Evolutionary conservation across 2,888 invertebrate species (phyloP).

Genomic region (Parnassius smintheus): DNA sequence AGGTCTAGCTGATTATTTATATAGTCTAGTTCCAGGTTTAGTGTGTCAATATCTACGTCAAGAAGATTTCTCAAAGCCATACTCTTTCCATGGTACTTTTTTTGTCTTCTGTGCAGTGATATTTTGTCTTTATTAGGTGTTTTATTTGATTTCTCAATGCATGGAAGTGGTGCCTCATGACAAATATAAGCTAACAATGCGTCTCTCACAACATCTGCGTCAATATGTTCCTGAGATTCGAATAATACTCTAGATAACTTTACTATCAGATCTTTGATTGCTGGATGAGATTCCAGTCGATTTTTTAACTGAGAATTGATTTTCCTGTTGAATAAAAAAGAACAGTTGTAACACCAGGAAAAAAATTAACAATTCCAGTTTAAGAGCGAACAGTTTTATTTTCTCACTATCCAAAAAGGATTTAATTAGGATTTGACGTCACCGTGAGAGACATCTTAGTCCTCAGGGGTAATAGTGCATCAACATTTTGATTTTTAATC

Average conservation of each 20-base stretch:
- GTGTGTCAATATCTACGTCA: constrained; percentile 64
- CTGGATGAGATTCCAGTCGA: constrained; percentile 87
- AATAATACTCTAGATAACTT: constrained; percentile 84
- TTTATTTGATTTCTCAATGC: constrained; percentile 72
- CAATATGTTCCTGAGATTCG: constrained; percentile 84
- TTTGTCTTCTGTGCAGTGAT: constrained; percentile 43
- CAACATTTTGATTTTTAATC: too few species aligned
- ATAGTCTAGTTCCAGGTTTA: constrained; percentile 71
- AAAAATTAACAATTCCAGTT: too few species aligned
- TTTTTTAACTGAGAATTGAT: constrained; percentile 82
- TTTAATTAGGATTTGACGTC: too few species aligned
- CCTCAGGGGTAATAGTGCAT: too few species aligned
- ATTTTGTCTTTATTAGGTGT: constrained; percentile 33
- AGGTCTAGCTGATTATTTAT: constrained; percentile 71
- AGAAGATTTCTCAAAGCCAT: constrained; percentile 50
- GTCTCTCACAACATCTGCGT: constrained; percentile 88
- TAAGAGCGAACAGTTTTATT: too few species aligned
- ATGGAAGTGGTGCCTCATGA: constrained; percentile 90
- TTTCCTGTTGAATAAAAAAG: constrained; percentile 62
- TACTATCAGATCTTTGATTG: constrained; percentile 85
- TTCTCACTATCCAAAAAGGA: too few species aligned
- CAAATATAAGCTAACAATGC: constrained; percentile 92
- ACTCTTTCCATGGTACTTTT: constrained; percentile 40
- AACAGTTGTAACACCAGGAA: constrained; percentile 23
- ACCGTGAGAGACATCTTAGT: too few species aligned